phyloP scores from a whole-genome alignment of 2,113 vertebrate genomes.

The Dicerorhinus sumatrensis region DNA sequence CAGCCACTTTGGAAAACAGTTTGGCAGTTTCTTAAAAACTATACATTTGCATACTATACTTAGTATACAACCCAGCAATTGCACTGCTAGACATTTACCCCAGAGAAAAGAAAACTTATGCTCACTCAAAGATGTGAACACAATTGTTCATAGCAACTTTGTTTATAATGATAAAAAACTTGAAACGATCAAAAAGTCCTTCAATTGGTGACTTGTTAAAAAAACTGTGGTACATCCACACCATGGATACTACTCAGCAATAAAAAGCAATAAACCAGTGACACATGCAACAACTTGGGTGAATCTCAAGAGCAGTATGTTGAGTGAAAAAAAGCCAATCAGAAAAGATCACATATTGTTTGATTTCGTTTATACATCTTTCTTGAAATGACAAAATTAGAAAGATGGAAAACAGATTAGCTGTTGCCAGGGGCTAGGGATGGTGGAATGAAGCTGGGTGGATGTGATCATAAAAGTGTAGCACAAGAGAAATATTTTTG shows the following conservation, averaged over 20 bases:
- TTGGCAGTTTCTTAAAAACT: not conserved
- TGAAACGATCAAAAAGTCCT: not conserved
- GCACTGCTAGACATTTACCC: not conserved
- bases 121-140: not conserved
- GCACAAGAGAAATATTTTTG: not conserved
- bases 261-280: not conserved
- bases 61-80: not conserved
- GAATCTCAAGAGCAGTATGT: not conserved
- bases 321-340: not conserved
- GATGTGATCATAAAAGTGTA: constrained; percentile 32
- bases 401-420: not conserved
- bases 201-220: not conserved
- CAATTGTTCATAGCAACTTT: not conserved
- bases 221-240: not conserved
- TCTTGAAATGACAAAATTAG: not conserved
- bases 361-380: not conserved
- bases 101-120: not conserved
- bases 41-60: not conserved
- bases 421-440: too few species aligned
- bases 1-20: not conserved
- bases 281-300: not conserved
- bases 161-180: not conserved
- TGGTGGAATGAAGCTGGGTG: not conserved
- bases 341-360: not conserved
- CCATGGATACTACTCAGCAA: not conserved